Evolutionary conservation across 2,113 vertebrate genomes (phyloP).

Genomic region (Protomyctophum bolini): DNA sequence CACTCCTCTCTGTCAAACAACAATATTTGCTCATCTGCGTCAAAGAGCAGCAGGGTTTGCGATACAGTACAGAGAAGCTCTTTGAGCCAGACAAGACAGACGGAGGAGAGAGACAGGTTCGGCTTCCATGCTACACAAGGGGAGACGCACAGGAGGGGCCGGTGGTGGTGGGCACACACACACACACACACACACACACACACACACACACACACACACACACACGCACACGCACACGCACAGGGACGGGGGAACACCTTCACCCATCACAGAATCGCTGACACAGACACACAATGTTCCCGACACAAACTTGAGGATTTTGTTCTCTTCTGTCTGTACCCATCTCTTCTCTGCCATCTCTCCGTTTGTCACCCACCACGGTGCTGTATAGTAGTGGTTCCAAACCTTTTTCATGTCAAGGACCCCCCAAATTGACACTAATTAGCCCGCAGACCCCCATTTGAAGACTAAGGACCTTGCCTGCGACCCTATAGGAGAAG

Average conservation of each 20-base stretch:
- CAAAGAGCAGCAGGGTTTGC: constrained; percentile 64
- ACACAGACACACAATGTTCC: constrained; percentile 49
- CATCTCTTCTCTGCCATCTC: neutral
- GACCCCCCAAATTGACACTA: too few species aligned
- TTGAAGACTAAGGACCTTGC: too few species aligned
- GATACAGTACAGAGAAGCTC: constrained; percentile 59
- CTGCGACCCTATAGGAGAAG: too few species aligned
- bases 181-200: neutral
- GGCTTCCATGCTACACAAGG: constrained; percentile 7
- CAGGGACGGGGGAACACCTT: constrained; percentile 28
- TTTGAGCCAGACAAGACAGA: constrained; percentile 60
- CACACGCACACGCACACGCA: neutral
- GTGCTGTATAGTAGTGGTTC: neutral
- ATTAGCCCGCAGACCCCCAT: too few species aligned
- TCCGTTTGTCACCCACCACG: neutral
- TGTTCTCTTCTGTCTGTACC: neutral
- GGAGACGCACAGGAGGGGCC: constrained; percentile 24
- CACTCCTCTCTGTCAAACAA: constrained; percentile 61
- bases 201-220: too few species aligned
- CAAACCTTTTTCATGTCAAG: neutral
- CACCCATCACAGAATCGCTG: constrained; percentile 28
- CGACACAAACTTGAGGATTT: constrained; percentile 9
- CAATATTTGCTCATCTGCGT: constrained; percentile 77
- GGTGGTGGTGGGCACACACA: constrained; percentile 22
- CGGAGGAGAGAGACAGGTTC: constrained; percentile 39